Percentiles rank a stretch among this genome's conserved stretches.
These are phyloP conservation scores for Phenganax stokvisi DNA, from an alignment of 92 coral and sea anemone species.

Conservation along the genomic window DNA sequence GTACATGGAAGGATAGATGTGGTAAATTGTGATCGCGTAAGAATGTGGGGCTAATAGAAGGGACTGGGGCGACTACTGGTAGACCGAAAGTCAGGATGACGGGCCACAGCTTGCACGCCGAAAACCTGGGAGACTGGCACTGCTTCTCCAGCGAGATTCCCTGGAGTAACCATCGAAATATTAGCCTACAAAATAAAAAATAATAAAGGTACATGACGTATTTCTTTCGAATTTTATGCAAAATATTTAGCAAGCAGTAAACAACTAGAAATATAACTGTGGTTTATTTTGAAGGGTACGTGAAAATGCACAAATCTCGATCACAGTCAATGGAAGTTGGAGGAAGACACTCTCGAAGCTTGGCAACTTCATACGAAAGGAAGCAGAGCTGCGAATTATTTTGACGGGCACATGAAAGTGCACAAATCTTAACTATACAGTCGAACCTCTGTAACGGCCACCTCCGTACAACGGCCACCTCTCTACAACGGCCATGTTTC, in stretches of 20 bases:
- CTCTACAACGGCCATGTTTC: no score
- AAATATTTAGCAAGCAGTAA: not conserved
- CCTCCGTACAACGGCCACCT: no score
- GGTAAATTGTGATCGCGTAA: constrained; percentile 19
- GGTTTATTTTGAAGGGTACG: no score
- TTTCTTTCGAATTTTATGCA: not conserved
- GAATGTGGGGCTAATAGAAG: constrained; percentile 22
- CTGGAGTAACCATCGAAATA: not conserved
- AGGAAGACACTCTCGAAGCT: no score
- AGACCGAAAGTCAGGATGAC: constrained; percentile 24
- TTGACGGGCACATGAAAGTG: not conserved
- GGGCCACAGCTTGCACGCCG: constrained; percentile 10
- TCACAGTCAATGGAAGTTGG: no score
- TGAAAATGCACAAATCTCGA: no score
- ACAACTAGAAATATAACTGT: not conserved
- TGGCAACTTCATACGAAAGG: no score
- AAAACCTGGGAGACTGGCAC: constrained; percentile 18
- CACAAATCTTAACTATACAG: no score
- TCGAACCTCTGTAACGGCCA: no score
- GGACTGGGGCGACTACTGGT: constrained; percentile 19
- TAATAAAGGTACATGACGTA: not conserved
- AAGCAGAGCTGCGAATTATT: not conserved
- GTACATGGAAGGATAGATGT: not conserved
- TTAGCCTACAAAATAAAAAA: constrained; percentile 5
- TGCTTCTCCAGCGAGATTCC: constrained; percentile 8